These are phyloP conservation scores for Odontesthes bonariensis DNA, from an alignment of 2,113 vertebrate species.

Conservation along the genomic window DNA sequence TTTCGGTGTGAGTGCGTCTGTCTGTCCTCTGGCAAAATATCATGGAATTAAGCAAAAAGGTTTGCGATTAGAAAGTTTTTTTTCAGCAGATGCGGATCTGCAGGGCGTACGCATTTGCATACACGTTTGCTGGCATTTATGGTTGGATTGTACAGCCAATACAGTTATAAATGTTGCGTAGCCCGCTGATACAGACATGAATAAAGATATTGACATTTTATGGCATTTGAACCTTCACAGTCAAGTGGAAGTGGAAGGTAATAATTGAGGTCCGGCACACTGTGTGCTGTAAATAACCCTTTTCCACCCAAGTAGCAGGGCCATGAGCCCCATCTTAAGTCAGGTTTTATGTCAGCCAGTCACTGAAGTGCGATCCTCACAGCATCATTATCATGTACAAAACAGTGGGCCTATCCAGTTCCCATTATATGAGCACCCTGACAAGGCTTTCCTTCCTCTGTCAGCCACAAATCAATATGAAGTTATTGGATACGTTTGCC, in stretches of 20 bases:
- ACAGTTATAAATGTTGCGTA: neutral
- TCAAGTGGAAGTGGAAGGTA: neutral
- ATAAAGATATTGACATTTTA: neutral
- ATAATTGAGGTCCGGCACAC: conserved; percentile 1
- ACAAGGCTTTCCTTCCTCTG: conserved; percentile 28
- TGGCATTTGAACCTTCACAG: conserved; percentile 11
- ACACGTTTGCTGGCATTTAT: neutral
- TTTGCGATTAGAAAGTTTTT: too few relatives aligned
- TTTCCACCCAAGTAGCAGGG: conserved; percentile 16
- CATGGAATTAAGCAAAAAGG: neutral
- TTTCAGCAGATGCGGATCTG: neutral
- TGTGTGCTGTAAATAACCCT: conserved; percentile 26
- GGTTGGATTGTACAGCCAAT: neutral
- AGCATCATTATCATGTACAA: conserved; percentile 43
- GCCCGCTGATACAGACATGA: neutral
- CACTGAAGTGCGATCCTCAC: conserved; percentile 56
- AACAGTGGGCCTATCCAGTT: conserved; percentile 44
- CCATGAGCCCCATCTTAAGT: conserved; percentile 50
- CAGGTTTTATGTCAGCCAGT: conserved; percentile 59
- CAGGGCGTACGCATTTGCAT: neutral
- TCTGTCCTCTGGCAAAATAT: neutral
- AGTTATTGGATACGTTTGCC: conserved; percentile 5
- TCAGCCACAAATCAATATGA: conserved; percentile 37
- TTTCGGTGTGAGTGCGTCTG: neutral
- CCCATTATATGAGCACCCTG: conserved; percentile 33